phyloP scores from a whole-genome alignment of 2,797 vertebrate species.

The Danio tinwini region DNA sequence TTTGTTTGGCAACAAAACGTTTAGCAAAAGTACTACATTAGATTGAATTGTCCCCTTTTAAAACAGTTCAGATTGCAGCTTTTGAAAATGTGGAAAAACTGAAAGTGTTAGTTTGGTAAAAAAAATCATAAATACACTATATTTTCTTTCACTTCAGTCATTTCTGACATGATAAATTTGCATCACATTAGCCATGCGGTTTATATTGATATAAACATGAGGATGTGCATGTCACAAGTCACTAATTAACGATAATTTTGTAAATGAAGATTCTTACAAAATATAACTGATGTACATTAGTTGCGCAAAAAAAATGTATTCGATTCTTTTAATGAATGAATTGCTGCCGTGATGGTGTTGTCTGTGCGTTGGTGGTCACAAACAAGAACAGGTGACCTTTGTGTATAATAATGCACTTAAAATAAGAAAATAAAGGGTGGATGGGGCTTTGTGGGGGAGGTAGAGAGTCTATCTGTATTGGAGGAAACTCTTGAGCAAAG shows the following conservation, averaged over 20 bases:
- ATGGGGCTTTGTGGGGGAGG: background rate
- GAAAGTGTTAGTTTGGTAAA: background rate
- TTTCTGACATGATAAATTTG: background rate
- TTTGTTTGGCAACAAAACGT: constrained; percentile 38
- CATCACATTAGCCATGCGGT: constrained; percentile 6
- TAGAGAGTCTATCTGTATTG: constrained; percentile 82
- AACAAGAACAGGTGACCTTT: constrained; percentile 3
- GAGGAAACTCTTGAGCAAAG: constrained; percentile 87
- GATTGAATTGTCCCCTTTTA: background rate
- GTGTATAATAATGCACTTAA: constrained; percentile 38
- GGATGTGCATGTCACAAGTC: background rate
- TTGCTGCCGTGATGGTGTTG: background rate
- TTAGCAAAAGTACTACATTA: constrained; percentile 17
- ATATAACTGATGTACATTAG: background rate
- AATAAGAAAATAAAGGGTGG: background rate
- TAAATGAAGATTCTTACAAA: background rate
- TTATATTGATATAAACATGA: background rate
- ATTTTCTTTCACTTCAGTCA: background rate
- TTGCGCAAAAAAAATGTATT: constrained; percentile 31
- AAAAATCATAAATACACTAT: background rate
- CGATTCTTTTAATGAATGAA: background rate
- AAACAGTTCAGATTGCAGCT: background rate
- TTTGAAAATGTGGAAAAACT: background rate
- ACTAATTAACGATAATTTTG: background rate
- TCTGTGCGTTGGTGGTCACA: constrained; percentile 15